phyloP scores from a whole-genome alignment of 1,140 invertebrate species.

The Cherax quadricarinatus region DNA sequence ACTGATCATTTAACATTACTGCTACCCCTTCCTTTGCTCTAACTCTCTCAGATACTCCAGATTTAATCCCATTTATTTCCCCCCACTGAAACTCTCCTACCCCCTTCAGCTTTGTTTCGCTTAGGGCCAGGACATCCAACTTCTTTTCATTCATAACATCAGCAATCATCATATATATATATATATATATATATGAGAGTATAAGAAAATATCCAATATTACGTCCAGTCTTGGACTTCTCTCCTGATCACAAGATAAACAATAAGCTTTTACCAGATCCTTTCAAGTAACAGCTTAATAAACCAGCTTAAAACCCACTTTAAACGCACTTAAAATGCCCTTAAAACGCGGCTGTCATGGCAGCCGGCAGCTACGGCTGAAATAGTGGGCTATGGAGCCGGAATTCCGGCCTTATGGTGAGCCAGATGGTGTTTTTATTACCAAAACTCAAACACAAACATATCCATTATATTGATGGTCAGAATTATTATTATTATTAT shows the following conservation, averaged over 20 bases:
- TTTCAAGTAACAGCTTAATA: slow-evolving; percentile 42
- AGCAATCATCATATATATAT: no score
- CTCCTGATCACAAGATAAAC: slow-evolving; percentile 17
- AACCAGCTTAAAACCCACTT: slow-evolving; percentile 45
- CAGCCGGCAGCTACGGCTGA: neutral
- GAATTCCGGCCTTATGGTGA: neutral
- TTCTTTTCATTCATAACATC: no score
- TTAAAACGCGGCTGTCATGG: neutral
- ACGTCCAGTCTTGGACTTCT: neutral
- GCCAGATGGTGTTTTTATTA: neutral
- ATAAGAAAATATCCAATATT: neutral
- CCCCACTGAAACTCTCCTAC: no score
- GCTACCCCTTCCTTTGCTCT: no score
- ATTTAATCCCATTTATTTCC: no score
- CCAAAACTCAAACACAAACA: neutral
- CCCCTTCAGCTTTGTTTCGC: no score
- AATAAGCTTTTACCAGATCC: slow-evolving; percentile 1
- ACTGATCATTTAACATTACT: no score
- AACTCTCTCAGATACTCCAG: no score
- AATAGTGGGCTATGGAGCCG: neutral
- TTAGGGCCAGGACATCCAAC: no score
- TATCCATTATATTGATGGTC: neutral
- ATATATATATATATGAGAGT: no score
- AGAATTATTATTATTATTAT: neutral
- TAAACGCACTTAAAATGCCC: neutral